Evolutionary conservation across 2,888 invertebrate species (phyloP), one percentile per base, ranked within the genome.

Genomic region (Dynastes tityus): DNA sequence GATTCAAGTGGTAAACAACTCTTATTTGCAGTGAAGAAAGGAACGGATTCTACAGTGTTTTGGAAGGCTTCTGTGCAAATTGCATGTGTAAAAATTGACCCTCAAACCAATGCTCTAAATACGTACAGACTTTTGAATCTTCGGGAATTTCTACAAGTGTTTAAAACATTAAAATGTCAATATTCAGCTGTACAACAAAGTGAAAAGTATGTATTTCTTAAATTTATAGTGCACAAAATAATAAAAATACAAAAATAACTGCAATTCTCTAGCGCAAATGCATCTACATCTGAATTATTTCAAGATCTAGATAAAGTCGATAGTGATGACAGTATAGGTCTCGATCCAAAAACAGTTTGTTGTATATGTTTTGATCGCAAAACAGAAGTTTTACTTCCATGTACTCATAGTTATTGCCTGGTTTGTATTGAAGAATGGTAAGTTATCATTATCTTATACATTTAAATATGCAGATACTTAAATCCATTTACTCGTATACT

Each of bases 391-490:
- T 91, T 92, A 80, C 88, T 95, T 80, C 93, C 93, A 1, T 95
- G 95, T 87, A 89, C 93, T 1, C 95, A 95, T 86, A 91, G 91
- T 83, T 95, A 93, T 87, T 95, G 95, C 86, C 89, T 91, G 79
- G 90, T 91, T 73, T 95, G 95, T 86, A 94, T 94, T 82, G 93
- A 94, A 84, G 92, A 93, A 88, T 95, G 95, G 95, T 93, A 87
- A 86, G 88, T 82, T 77, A 27, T 49, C 29, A 22, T 71, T 65
- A 71, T 61, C 53, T 68, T 67, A 16, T 51, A 45, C 16, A 53
- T 55, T 73, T 27, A 29, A 32, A 64, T 49, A 16, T 49, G 75
- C 68, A 65, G 13, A 65, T 74, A 45, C 51, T 37, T 37, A 37
- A 37, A 8, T 45, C 9, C 9, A 45, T 8, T 45, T 73, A 82